phyloP scores from a whole-genome alignment of 2,113 vertebrate species.

The Callionymus lyra region DNA sequence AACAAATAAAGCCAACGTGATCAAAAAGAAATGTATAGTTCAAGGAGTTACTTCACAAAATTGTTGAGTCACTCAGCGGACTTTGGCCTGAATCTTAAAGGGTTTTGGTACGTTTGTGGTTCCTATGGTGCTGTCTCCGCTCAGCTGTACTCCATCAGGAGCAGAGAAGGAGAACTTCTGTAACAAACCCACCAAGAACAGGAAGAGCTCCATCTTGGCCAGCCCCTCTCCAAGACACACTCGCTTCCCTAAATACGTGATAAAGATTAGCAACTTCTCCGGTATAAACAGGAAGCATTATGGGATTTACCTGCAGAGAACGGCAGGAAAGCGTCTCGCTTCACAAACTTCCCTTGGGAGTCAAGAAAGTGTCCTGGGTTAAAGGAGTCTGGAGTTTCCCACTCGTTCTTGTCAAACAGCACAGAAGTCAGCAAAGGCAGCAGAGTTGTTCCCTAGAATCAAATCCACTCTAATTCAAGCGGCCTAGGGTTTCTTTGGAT shows the following conservation, averaged over 20 bases:
- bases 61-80: neutral
- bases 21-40: too few relatives aligned
- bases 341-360: constrained; percentile 69
- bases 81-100: neutral
- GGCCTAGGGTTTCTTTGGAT: too few relatives aligned
- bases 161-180: neutral
- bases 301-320: constrained; percentile 74
- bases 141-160: neutral
- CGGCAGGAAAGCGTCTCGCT: constrained; percentile 74
- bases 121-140: neutral
- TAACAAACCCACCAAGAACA: neutral
- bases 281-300: neutral
- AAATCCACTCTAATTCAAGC: too few relatives aligned
- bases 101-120: constrained; percentile 3
- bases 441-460: constrained; percentile 34
- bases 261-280: neutral
- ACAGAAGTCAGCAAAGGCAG: constrained; percentile 68
- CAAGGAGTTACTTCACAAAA: too few relatives aligned
- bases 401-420: constrained; percentile 72
- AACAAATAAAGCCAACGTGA: too few relatives aligned
- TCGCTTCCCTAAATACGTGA: neutral
- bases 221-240: neutral
- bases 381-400: constrained; percentile 74
- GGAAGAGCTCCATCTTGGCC: neutral
- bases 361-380: constrained; percentile 83